phyloP scores from a whole-genome alignment of 2,797 vertebrate genomes.

The Gobio occitaniae region DNA sequence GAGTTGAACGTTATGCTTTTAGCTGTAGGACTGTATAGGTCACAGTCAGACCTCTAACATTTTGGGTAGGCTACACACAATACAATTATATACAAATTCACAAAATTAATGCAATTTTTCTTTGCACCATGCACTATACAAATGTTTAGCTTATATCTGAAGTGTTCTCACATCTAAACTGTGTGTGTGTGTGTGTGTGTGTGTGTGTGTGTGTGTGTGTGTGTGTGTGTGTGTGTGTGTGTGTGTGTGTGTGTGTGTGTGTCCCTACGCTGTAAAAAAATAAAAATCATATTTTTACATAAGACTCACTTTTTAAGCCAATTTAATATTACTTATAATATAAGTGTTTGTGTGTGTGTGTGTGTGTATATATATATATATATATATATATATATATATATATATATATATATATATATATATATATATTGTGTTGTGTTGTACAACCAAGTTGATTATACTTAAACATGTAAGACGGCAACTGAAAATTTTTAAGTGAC shows the following conservation, averaged over 20 bases:
- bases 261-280: no score
- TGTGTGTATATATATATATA: no score
- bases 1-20: conserved; percentile 81
- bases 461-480: no score
- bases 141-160: neutral
- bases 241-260: neutral
- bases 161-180: neutral
- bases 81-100: neutral
- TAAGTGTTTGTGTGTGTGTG: no score
- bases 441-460: no score
- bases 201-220: neutral
- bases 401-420: no score
- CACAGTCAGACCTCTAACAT: conserved; percentile 43
- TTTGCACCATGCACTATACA: neutral
- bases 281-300: no score
- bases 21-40: conserved; percentile 71
- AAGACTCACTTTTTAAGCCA: no score
- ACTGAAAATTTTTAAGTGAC: no score
- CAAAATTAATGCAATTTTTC: neutral
- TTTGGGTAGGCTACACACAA: neutral
- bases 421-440: no score
- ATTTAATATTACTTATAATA: no score
- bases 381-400: no score
- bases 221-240: neutral
- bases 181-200: neutral